These are phyloP conservation scores for Tragelaphus scriptus DNA, from an alignment of 2,113 vertebrate species.

Conservation along the genomic window DNA sequence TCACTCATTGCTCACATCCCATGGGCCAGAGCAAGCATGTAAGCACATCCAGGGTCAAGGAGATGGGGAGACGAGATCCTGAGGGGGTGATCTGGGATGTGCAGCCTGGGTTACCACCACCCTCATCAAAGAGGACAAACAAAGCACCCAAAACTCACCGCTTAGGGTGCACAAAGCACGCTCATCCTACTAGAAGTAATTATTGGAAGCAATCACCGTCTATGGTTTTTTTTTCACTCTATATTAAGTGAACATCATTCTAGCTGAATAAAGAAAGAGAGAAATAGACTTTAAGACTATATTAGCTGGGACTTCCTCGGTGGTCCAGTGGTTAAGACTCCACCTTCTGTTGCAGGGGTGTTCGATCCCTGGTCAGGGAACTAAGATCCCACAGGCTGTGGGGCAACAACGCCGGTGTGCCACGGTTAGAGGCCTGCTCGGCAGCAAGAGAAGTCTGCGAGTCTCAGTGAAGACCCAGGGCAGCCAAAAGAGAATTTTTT, in stretches of 20 bases:
- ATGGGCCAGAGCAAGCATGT: rapidly evolving
- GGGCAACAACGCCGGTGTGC: not conserved
- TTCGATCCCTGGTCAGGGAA: not conserved
- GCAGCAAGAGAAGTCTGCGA: not conserved
- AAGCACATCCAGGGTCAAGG: rapidly evolving
- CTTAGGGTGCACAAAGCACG: rapidly evolving
- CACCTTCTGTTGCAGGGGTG: not conserved
- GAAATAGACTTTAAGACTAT: not conserved
- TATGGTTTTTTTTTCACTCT: too few species aligned
- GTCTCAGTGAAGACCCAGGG: not conserved
- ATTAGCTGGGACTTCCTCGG: not conserved
- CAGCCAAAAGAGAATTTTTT: not conserved
- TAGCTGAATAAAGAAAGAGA: not conserved
- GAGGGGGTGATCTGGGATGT: too few species aligned
- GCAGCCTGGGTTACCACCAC: rapidly evolving
- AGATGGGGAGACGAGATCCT: rapidly evolving
- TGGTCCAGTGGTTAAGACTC: not conserved
- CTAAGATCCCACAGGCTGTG: not conserved
- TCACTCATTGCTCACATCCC: not conserved
- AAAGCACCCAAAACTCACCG: rapidly evolving
- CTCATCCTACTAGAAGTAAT: too few species aligned
- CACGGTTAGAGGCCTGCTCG: not conserved
- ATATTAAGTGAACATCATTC: not conserved
- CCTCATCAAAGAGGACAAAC: not conserved
- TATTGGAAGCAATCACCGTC: too few species aligned